Evolutionary conservation across 2,888 invertebrate genomes (phyloP).

Genomic region (Heteromyza rotundicornis): DNA sequence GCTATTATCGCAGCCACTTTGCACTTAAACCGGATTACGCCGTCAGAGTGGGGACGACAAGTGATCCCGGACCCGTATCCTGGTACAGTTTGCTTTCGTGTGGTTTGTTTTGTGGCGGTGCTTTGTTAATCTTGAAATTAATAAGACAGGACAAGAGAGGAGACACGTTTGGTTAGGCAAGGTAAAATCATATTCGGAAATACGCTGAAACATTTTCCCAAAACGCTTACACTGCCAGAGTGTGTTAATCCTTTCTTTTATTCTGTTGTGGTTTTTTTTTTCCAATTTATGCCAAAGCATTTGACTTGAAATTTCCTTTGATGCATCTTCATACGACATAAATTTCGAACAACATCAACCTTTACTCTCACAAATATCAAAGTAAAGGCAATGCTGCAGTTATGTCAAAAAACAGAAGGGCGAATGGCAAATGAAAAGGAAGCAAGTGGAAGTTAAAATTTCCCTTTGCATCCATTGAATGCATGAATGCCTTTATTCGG

Average conservation of each 20-base stretch:
- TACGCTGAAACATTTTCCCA: too few species aligned
- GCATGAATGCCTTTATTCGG: conserved; percentile 2
- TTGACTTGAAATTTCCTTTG: neutral
- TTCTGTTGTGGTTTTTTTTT: too few species aligned
- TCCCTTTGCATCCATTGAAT: neutral
- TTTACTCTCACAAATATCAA: too few species aligned
- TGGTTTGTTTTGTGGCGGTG: neutral
- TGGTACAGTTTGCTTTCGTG: neutral
- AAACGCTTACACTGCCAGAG: too few species aligned
- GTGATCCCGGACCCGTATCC: too few species aligned
- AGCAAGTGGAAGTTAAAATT: neutral
- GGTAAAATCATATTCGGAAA: too few species aligned
- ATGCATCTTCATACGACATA: neutral
- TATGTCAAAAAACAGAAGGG: neutral
- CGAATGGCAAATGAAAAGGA: neutral
- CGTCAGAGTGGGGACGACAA: too few species aligned
- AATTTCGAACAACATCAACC: neutral
- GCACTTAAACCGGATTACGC: conserved; percentile 16
- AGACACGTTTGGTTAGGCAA: too few species aligned
- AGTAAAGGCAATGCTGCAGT: too few species aligned
- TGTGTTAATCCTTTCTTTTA: too few species aligned
- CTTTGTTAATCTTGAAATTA: too few species aligned
- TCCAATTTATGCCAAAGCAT: neutral
- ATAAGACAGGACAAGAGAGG: too few species aligned
- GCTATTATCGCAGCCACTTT: conserved; percentile 12